Conservation (phyloP, 2,113 vertebrate species). For the Orycteropus afer region DNA sequence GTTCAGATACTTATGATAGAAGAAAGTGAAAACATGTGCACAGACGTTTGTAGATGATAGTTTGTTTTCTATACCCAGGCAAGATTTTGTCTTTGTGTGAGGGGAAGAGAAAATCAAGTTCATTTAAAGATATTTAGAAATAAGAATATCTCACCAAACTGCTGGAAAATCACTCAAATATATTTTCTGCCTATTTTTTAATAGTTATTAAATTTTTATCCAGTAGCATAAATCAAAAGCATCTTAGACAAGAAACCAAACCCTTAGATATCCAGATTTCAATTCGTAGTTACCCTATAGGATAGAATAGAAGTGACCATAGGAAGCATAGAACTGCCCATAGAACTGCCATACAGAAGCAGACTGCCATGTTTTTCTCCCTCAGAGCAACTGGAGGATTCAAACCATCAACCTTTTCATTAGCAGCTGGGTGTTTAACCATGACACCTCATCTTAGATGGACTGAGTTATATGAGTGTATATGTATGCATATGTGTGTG, state of each 20-base stretch:
- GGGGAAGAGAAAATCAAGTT: not conserved
- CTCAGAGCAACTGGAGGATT: too few species aligned
- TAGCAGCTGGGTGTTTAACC: too few species aligned
- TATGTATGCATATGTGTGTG: not conserved
- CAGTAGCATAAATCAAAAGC: not conserved
- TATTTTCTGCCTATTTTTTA: slow-evolving; percentile 33
- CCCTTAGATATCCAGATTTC: not conserved
- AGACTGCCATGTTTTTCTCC: too few species aligned
- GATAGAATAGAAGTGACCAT: not conserved
- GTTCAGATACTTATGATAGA: slow-evolving; percentile 22
- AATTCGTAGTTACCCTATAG: not conserved
- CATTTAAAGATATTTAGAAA: not conserved
- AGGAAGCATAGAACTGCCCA: too few species aligned
- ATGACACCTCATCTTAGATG: not conserved
- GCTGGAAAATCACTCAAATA: not conserved
- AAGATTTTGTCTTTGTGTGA: not conserved
- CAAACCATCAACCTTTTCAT: too few species aligned
- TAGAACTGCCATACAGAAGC: too few species aligned
- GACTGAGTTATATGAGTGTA: not conserved
- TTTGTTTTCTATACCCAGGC: not conserved
- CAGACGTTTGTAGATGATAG: not conserved
- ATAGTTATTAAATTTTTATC: slow-evolving; percentile 22
- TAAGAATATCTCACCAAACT: not conserved
- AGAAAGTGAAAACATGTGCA: not conserved
- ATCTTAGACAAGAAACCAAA: not conserved